Percentiles rank a stretch among this genome's conserved stretches.
Conservation (phyloP, 2,797 vertebrate genomes). For the Urophycis tenuis region DNA sequence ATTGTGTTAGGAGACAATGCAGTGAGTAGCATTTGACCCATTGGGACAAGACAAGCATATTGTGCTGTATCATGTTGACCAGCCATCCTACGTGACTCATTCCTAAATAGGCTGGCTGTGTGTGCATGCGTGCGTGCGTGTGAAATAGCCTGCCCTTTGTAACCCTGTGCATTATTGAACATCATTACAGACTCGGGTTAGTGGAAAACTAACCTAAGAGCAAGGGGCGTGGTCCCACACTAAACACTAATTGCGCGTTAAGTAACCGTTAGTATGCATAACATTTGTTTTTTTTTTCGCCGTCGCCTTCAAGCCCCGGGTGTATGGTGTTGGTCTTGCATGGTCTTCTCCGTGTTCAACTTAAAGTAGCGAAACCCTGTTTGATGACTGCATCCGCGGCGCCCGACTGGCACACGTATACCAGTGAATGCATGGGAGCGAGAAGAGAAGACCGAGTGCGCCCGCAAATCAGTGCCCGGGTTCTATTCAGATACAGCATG, state of each 20-base stretch:
- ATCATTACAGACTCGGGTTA: not conserved
- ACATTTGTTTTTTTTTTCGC: not conserved
- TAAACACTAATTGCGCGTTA: not conserved
- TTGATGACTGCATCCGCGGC: not conserved
- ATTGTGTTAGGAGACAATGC: not conserved
- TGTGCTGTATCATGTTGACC: not conserved
- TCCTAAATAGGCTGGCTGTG: not conserved
- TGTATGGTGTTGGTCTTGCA: no score
- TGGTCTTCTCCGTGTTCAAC: not conserved
- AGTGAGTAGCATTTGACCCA: not conserved
- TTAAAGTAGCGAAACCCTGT: not conserved
- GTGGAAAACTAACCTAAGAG: not conserved
- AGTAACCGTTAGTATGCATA: not conserved
- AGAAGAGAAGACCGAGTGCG: not conserved
- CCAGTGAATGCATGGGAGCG: not conserved
- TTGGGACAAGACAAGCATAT: not conserved
- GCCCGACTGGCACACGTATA: not conserved
- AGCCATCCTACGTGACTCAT: not conserved
- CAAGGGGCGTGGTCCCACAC: not conserved
- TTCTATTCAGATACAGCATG: not conserved
- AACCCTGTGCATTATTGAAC: not conserved
- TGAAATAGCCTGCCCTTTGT: not conserved
- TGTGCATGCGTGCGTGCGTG: not conserved
- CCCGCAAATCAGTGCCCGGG: not conserved
- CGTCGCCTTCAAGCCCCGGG: not conserved